Base-by-base conservation (phyloP, 2,888 invertebrate genomes). In the Athalia cordata region DNA sequence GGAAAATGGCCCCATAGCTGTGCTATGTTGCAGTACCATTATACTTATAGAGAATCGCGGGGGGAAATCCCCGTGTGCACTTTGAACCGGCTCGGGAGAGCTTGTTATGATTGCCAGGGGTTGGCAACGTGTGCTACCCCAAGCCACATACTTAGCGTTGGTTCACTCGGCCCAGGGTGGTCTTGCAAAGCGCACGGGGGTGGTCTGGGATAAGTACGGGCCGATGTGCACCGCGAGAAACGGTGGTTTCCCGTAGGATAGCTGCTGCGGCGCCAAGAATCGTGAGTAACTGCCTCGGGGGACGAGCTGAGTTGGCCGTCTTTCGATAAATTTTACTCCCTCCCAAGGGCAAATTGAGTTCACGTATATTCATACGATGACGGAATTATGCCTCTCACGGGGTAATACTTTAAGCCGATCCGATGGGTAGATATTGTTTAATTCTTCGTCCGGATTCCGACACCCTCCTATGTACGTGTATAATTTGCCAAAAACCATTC, bases 101-200 rank as follows among this genome's bases (percentile, higher is more conserved):
- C 82, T 85, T 85, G 82, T 85, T 85, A 85, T 82, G 81, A 85
- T 85, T 85, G 82, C 85, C 82, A 75, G 77, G 70, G 78, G 67
- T 57, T 77, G 62, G 78, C 79, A 45, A 78, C 70, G 70, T 47
- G 57, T 57, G 49, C 62, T 57, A 75, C 75, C 75, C 75, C 62
- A 59, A 75, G 75, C 75, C 75, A 75, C 75, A 75, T 75, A 75
- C 75, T 75, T 75, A 75, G 75, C 75, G 75, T 47, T 75, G 75
- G 62, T 64, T 62, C 75, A 62, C 62, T 50, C 49, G 62, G 75
- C 59, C 75, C 75, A 72, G 72, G 72, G 72, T 61, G 72, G 59
- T 13, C 43, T 13, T 15, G 72, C 45, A 49, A 29, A 29, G 29
- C 29, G 29, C 29, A 29, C 29, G 29, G 62, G 62, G 62, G 15